Base-by-base conservation (phyloP, 2,888 invertebrate genomes). In the Drosophila histrio region DNA sequence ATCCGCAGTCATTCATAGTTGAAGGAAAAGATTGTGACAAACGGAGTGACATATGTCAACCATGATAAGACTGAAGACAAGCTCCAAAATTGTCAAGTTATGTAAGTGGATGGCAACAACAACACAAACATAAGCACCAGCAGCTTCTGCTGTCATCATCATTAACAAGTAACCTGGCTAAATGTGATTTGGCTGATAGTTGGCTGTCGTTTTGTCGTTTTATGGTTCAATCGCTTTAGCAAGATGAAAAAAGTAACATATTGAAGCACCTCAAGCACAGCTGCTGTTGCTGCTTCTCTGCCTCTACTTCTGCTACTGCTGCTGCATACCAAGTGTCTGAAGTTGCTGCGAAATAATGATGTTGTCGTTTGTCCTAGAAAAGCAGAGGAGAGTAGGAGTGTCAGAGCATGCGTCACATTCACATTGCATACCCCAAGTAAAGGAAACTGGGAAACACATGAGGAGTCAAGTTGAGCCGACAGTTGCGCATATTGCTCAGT, bases 81-180 rank as follows among this genome's bases (percentile, higher is more conserved):
- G 9, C 22, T 26, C 19, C 36, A 52, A 52, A 52, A 56, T 44
- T 41, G 57, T 59, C 62, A 68, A 43, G n/a, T n/a, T n/a, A n/a
- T n/a, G n/a, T n/a, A n/a, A n/a, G 49, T 58, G 22, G 59, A 34
- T 28, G 36, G 32, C 36, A 53, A 17, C 41, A 50, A 15, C 2
- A 43, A 41, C 4, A 38, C 1, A 11, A 26, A 19, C 6, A 26
- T 13, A 22, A 6, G 7, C 17, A 36, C 7, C n/a, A 74, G 46
- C 57, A 54, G 36, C 61, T 61, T 44, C 34, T 22, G 58, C 47
- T 69, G 71, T 75, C 63, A 75, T 73, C 72, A 73, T 75, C 76
- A 75, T 75, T 73, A 70, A 60, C 59, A 70, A 46, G 22, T 46
- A 70, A 46, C 54, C 52, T 57, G 39, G 32, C 39, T 9, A 28